Conservation (phyloP, 1,140 invertebrate genomes). For the Zaprionus lachaisei region DNA sequence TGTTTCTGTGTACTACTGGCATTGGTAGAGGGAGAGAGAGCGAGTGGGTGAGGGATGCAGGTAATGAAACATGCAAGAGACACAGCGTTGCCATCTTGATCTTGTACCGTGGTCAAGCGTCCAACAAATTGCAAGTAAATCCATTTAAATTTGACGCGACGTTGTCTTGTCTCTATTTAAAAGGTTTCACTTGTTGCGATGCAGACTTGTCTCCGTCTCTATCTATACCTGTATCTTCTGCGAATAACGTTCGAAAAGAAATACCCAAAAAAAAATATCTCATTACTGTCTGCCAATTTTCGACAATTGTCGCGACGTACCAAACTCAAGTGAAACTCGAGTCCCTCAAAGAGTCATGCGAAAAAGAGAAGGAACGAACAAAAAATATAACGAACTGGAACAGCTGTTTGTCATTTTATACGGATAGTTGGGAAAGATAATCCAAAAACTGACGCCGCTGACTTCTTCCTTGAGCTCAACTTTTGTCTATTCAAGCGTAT, state of each 20-base stretch:
- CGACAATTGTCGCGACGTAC: conserved; percentile 39
- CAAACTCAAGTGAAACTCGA: conserved; percentile 65
- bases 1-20: conserved; percentile 1
- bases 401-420: conserved; percentile 33
- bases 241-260: conserved; percentile 2
- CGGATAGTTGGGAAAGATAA: not conserved
- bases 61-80: not conserved
- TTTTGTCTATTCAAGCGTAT: conserved; percentile 29
- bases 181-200: conserved; percentile 52
- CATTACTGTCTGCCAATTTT: conserved; percentile 49
- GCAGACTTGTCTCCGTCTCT: conserved; percentile 27
- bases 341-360: conserved; percentile 25
- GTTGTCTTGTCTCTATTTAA: conserved; percentile 20
- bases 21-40: conserved; percentile 4
- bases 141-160: conserved; percentile 29
- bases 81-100: conserved; percentile 32
- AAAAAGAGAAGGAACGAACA: not conserved
- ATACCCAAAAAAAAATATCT: conserved; percentile 30
- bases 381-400: conserved; percentile 9
- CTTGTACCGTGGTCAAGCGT: conserved; percentile 38
- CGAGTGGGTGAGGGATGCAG: not conserved
- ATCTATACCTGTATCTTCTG: conserved; percentile 54
- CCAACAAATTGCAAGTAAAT: conserved; percentile 27
- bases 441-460: not conserved
- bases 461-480: conserved; percentile 16